A percentile compares a stretch with the other conserved stretches of the same genome.
Evolutionary conservation across 1,140 invertebrate genomes (phyloP).

Genomic region (Colletes gigas): DNA sequence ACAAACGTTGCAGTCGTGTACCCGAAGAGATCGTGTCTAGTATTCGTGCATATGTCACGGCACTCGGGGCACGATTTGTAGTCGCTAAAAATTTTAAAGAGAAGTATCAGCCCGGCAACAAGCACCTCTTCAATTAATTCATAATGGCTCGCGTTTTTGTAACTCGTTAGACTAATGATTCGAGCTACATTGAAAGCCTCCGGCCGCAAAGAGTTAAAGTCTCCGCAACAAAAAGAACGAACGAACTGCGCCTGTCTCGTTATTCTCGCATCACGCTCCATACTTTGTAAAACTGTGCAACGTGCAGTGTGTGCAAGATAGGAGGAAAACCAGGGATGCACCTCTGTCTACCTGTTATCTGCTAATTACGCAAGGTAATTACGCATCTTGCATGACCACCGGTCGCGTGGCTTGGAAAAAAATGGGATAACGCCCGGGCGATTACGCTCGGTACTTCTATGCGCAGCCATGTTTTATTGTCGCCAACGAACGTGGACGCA

Average conservation of each 20-base stretch:
- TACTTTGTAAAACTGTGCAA: background rate
- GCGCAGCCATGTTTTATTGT: slow-evolving; percentile 31
- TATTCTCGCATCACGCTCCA: slow-evolving; percentile 19
- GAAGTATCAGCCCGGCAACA: too few relatives aligned
- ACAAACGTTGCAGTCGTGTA: too few relatives aligned
- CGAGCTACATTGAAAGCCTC: background rate
- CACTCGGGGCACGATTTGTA: background rate
- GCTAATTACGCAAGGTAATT: slow-evolving; percentile 61
- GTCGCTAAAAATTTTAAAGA: background rate
- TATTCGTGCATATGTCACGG: background rate
- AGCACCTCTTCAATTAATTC: too few relatives aligned
- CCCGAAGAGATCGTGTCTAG: too few relatives aligned
- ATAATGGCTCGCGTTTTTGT: too few relatives aligned
- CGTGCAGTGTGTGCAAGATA: slow-evolving; percentile 7
- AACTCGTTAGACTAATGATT: background rate
- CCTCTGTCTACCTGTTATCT: slow-evolving; percentile 53
- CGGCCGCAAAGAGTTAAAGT: background rate
- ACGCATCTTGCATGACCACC: slow-evolving; percentile 53
- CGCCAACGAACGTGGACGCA: background rate
- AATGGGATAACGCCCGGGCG: slow-evolving; percentile 42
- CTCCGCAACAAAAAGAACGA: background rate
- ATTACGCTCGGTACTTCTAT: slow-evolving; percentile 41
- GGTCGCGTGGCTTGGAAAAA: slow-evolving; percentile 39
- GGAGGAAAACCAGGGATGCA: slow-evolving; percentile 14
- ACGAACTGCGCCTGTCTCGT: background rate